A percentile compares a stretch with the other conserved stretches of the same genome.
These are phyloP conservation scores for Emydura subglobosa DNA, from an alignment of 2,113 vertebrate species.

Conservation along the genomic window DNA sequence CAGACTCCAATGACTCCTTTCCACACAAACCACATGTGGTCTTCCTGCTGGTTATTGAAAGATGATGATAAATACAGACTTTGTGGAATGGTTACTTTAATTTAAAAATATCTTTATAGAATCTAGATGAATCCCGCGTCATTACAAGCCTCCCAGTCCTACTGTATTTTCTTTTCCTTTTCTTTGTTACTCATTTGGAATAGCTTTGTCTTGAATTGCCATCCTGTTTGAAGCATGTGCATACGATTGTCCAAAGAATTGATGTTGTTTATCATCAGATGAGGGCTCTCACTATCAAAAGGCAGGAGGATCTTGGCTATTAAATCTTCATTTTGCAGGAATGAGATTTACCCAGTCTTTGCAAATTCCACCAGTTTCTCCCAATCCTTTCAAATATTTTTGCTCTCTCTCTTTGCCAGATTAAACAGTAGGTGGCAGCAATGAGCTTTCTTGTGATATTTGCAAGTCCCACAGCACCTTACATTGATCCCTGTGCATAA, in stretches of 20 bases:
- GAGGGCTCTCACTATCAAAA: fast-evolving
- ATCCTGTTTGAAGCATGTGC: fast-evolving
- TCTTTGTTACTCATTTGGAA: neutral
- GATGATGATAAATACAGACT: neutral
- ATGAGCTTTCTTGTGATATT: constrained; percentile 24
- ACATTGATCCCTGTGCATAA: neutral
- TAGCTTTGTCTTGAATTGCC: neutral
- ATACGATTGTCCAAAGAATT: neutral
- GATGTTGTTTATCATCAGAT: fast-evolving
- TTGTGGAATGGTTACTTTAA: neutral
- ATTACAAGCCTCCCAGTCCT: neutral
- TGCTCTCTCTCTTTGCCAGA: neutral
- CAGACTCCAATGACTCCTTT: neutral
- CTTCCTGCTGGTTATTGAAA: neutral
- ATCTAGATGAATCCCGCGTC: neutral
- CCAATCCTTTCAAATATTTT: neutral
- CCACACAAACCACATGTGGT: neutral
- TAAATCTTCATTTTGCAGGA: neutral
- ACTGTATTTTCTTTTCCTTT: fast-evolving
- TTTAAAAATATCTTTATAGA: neutral
- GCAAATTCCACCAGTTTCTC: neutral
- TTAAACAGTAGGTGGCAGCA: constrained; percentile 75
- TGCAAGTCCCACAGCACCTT: constrained; percentile 1
- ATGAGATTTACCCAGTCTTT: neutral
- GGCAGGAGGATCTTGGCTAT: neutral